Base-by-base conservation (phyloP, 2,888 invertebrate genomes). In the Cheiracanthium punctorium region DNA sequence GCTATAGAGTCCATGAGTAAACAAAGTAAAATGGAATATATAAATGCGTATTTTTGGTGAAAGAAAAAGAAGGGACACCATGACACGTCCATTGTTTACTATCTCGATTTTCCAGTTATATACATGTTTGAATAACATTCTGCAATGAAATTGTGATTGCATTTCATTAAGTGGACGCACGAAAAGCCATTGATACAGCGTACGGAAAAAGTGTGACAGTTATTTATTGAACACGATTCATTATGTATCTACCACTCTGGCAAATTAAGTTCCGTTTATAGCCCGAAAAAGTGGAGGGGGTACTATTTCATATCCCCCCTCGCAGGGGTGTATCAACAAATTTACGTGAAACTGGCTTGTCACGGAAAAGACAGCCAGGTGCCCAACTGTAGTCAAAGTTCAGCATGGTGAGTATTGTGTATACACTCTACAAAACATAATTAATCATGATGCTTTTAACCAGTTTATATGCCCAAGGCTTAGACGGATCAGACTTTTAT, bases 181-280 rank as follows among this genome's bases (percentile, higher is more conserved):
- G 41, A 58, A 58, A 58, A 24, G 24, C 58, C 58, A 33, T 69
- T 69, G 33, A 69, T 69, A 33, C 20, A 24, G 52, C 41, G 74
- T 24, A 41, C 30, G 30, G 28, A 52, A 52, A 64, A 71, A 72
- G 79, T 79, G 84, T 74, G 84, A 80, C 84, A 85, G 79, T 85
- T 85, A 85, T 85, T 85, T 85, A 85, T 85, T 85, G 79, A 67
- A 79, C 79, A 64, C 79, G 74, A 85, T 85, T 85, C 84, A 85
- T 85, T 85, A 85, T 85, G 84, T 85, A 85, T 85, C 79, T 58
- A 70, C 69, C 84, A 85, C 84, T 85, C 84, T 79, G 74, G 69
- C 58, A 85, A 85, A 85, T 85, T 85, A 85, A 85, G 79, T 73
- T 85, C 43, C 74, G 58, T 85, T 58, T 58, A 58, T 58, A 24